Evolutionary conservation across 2,113 vertebrate genomes (phyloP).

Genomic region (Chloropsis hardwickii): DNA sequence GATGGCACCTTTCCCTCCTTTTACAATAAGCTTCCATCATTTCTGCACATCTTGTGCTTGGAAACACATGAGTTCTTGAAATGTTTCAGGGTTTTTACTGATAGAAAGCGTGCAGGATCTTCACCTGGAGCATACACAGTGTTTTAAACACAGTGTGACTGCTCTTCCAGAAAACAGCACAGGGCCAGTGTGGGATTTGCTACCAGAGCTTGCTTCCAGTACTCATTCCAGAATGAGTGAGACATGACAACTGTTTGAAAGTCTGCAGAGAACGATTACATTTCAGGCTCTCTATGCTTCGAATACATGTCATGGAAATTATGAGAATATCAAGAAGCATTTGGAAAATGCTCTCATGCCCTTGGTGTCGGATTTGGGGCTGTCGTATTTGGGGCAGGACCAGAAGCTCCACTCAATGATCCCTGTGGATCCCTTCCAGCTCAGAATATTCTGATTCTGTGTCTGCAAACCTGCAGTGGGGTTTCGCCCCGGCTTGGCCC

Average conservation of each 20-base stretch:
- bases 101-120: neutral
- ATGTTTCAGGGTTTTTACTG: neutral
- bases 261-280: neutral
- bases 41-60: neutral
- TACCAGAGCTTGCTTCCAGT: neutral
- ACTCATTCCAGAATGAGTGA: neutral
- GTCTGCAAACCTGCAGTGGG: neutral
- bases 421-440: neutral
- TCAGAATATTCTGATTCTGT: neutral
- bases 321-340: neutral
- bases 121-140: neutral
- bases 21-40: neutral
- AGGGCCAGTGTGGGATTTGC: neutral
- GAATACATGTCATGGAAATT: neutral
- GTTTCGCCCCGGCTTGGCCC: rapidly evolving
- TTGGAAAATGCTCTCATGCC: neutral
- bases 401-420: neutral
- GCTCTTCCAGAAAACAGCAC: neutral
- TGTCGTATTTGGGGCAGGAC: neutral
- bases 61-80: neutral
- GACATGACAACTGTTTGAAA: neutral
- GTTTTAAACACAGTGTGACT: neutral
- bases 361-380: neutral
- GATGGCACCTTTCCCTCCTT: neutral
- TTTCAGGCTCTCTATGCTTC: neutral